Evolutionary conservation across 2,113 vertebrate species (phyloP).

Genomic region (Uropsilus gracilis): DNA sequence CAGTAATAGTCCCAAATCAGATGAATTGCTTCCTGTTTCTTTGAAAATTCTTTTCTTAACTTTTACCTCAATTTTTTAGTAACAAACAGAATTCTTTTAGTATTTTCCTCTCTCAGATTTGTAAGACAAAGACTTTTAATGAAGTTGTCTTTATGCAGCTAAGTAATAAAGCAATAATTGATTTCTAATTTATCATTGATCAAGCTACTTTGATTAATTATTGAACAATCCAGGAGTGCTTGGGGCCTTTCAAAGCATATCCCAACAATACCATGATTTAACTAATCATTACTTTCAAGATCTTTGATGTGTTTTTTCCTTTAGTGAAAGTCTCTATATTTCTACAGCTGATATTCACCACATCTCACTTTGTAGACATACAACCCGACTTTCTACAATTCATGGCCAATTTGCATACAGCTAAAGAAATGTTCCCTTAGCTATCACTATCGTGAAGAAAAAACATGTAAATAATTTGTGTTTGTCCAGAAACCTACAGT

Average conservation of each 20-base stretch:
- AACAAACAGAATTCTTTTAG: slow-evolving; percentile 36
- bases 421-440: slow-evolving; percentile 68
- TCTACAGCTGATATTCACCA: slow-evolving; percentile 48
- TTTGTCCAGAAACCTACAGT: slow-evolving; percentile 81
- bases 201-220: slow-evolving; percentile 62
- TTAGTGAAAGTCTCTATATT: slow-evolving; percentile 25
- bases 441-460: slow-evolving; percentile 81
- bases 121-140: neutral
- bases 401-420: slow-evolving; percentile 68
- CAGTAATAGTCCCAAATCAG: neutral
- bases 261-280: neutral
- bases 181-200: slow-evolving; percentile 59
- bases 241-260: neutral
- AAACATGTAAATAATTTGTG: slow-evolving; percentile 85
- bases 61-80: slow-evolving; percentile 27
- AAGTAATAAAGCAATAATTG: slow-evolving; percentile 5
- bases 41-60: slow-evolving; percentile 37
- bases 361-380: neutral
- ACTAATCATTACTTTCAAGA: neutral
- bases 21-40: neutral
- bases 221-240: neutral
- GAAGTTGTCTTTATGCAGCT: neutral
- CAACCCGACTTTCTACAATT: slow-evolving; percentile 51
- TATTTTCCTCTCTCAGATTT: neutral
- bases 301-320: neutral